phyloP scores from a whole-genome alignment of 2,113 vertebrate species.

The Colaptes auratus region DNA sequence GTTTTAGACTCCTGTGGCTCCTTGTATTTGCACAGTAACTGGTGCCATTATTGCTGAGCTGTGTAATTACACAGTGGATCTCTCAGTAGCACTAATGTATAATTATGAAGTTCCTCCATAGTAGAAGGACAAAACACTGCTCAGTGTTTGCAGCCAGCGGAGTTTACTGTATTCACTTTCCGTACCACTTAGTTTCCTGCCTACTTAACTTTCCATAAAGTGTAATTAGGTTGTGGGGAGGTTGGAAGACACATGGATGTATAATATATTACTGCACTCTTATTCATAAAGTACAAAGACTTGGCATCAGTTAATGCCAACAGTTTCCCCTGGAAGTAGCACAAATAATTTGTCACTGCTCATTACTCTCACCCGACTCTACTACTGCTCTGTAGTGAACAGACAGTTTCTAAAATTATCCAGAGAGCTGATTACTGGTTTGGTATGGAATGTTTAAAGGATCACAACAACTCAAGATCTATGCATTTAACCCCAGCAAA shows the following conservation, averaged over 20 bases:
- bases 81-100: conserved; percentile 64
- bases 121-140: conserved; percentile 59
- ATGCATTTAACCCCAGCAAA: conserved; percentile 9
- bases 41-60: conserved; percentile 62
- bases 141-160: conserved; percentile 39
- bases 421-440: conserved; percentile 42
- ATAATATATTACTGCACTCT: conserved; percentile 69
- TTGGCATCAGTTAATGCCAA: conserved; percentile 56
- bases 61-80: conserved; percentile 69
- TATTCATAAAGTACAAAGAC: conserved; percentile 67
- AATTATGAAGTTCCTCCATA: conserved; percentile 75
- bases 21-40: conserved; percentile 60
- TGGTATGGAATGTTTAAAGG: conserved; percentile 46
- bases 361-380: conserved; percentile 30
- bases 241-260: conserved; percentile 60
- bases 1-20: conserved; percentile 57
- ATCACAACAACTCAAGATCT: conserved; percentile 46
- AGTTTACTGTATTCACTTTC: conserved; percentile 17
- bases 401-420: conserved; percentile 71
- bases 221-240: conserved; percentile 63
- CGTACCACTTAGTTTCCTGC: conserved; percentile 52
- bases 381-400: conserved; percentile 54
- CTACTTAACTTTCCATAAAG: conserved; percentile 68
- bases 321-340: conserved; percentile 59
- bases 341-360: conserved; percentile 72